Evolutionary conservation across 1,140 invertebrate genomes (phyloP), one percentile per base, ranked within the genome.

Genomic region (Ceratina calcarata): DNA sequence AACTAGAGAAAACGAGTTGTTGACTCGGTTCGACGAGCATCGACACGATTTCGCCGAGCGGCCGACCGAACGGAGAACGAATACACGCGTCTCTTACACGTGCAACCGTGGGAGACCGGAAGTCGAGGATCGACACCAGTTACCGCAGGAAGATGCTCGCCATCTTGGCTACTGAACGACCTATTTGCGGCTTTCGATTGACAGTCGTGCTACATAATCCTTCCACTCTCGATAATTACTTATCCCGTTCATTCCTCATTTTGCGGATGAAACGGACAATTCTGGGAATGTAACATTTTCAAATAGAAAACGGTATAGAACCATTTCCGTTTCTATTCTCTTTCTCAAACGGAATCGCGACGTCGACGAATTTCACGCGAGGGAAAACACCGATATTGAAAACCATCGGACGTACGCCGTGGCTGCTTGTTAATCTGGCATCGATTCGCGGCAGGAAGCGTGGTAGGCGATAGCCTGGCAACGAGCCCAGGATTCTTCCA

Each of bases 101-200:
- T 78, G 74, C 73, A 60, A 84, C 70, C 84, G 83, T 86, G 84
- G 68, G 82, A 84, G 83, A 86, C 79, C 79, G 83, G 81, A 86
- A 73, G 67, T n/a, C 49, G 72, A 37, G 72, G 68, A 77, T 81
- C 68, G 78, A 65, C 65, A 49, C 62, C 51, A 45, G 68, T 73
- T 58, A 76, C 55, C 64, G 55, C 68, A 53, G 49, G 37, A 84
- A 78, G 55, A 78, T 58, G 20, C 45, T 24, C 55, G 3, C 20
- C 51, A 57, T 84, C 18, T 57, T 53, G 45, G 37, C 55, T 70
- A 72, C 53, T 24, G 49, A 16, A 15, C 73, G 58, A 78, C 67
- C 72, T 18, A 68, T 37, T 83, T 83, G 18, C 60, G 16, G 16
- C 45, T n/a, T 10, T 45, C 37, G 0, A 10, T 10, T 45, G 2